Evolutionary conservation across 2,888 invertebrate genomes (phyloP).

Genomic region (Brenthis hecate): DNA sequence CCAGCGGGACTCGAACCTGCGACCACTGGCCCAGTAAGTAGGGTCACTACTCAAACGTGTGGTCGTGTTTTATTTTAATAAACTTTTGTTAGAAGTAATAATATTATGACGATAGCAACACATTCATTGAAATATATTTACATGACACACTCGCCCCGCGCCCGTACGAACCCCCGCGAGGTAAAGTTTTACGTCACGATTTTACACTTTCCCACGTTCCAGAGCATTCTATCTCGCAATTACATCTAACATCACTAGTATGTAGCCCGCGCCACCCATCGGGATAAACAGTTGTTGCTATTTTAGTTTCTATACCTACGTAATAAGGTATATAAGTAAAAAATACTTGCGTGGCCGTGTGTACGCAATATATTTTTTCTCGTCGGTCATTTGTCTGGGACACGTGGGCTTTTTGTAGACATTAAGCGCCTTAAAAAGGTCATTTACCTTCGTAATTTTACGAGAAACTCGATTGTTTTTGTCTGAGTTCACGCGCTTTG

Average conservation of each 20-base stretch:
- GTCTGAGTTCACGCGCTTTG: neutral
- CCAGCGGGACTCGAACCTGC: too few species aligned
- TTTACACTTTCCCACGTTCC: neutral
- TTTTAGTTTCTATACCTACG: neutral
- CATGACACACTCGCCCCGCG: too few species aligned
- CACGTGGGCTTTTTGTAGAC: slow-evolving; percentile 66
- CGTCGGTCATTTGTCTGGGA: slow-evolving; percentile 47
- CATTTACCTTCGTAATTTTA: slow-evolving; percentile 49
- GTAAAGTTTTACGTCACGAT: neutral
- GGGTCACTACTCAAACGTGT: too few species aligned
- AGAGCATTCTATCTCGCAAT: neutral
- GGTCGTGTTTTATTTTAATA: too few species aligned
- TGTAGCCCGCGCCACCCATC: neutral
- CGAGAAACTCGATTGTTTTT: slow-evolving; percentile 27
- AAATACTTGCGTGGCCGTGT: slow-evolving; percentile 4
- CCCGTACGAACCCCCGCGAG: too few species aligned
- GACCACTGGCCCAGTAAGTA: too few species aligned
- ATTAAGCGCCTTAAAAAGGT: slow-evolving; percentile 66
- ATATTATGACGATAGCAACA: too few species aligned
- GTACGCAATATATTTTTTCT: slow-evolving; percentile 31
- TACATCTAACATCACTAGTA: slow-evolving; percentile 5
- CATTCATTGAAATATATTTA: too few species aligned
- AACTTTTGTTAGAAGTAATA: too few species aligned
- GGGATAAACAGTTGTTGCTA: neutral
- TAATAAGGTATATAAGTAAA: neutral